phyloP scores from a whole-genome alignment of 2,797 vertebrate genomes.

The Enteromius fasciolatus region DNA sequence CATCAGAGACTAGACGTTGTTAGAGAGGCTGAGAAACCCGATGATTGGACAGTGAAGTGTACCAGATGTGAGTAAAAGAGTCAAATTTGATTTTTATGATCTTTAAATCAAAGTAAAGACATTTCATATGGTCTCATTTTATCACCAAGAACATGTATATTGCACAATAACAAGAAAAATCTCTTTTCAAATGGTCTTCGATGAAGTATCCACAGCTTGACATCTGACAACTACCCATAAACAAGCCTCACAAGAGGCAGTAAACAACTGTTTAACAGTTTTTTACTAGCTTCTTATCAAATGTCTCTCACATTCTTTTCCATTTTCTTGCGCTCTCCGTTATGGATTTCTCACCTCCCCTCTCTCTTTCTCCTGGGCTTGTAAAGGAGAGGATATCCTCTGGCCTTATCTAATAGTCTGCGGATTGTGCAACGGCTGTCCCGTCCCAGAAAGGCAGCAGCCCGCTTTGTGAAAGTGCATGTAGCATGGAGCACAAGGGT shows the following conservation, averaged over 20 bases:
- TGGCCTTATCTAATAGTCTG: slow-evolving; percentile 57
- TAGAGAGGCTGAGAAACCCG: background rate
- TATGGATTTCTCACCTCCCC: slow-evolving; percentile 6
- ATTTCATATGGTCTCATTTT: background rate
- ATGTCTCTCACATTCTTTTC: background rate
- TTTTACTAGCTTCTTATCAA: slow-evolving; percentile 15
- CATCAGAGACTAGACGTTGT: background rate
- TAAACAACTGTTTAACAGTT: slow-evolving; percentile 4
- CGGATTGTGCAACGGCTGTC: slow-evolving; percentile 55
- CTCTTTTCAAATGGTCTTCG: background rate
- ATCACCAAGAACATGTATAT: background rate
- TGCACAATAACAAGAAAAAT: background rate
- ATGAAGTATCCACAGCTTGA: background rate
- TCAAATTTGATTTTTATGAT: background rate
- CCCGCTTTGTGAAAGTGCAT: slow-evolving; percentile 60
- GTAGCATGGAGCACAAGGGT: slow-evolving; percentile 56
- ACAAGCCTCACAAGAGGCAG: background rate
- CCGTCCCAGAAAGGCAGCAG: slow-evolving; percentile 54
- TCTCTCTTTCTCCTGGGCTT: slow-evolving; percentile 34
- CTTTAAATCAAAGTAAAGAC: background rate
- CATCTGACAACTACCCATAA: background rate
- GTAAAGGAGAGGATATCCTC: slow-evolving; percentile 63
- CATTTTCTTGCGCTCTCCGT: background rate
- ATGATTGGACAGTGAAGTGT: background rate
- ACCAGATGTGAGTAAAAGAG: background rate